Conservation (phyloP, 2,113 vertebrate species). For the Hyaena hyaena region DNA sequence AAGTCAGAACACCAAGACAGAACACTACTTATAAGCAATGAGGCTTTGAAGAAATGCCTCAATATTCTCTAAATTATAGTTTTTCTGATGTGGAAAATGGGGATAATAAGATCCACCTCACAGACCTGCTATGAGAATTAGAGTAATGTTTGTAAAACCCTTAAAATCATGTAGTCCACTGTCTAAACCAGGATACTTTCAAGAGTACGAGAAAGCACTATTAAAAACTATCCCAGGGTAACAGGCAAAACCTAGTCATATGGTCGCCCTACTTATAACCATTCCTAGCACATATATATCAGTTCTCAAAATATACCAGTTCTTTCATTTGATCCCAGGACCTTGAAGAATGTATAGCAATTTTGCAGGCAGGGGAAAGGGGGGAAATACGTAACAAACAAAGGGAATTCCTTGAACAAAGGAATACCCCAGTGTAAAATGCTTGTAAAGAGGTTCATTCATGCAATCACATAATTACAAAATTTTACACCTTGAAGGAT, state of each 20-base stretch:
- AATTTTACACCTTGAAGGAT: background rate
- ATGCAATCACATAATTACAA: constrained; percentile 9
- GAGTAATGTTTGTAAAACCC: background rate
- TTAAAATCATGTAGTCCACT: background rate
- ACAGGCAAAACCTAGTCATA: background rate
- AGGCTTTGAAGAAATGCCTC: background rate
- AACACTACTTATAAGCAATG: background rate
- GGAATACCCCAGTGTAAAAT: background rate
- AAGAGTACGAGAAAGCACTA: background rate
- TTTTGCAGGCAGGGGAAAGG: background rate
- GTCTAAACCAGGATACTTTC: background rate
- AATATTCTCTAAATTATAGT: background rate
- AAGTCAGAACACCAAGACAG: background rate
- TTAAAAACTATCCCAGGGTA: background rate
- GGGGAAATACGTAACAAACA: background rate
- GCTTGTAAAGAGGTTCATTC: background rate
- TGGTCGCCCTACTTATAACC: background rate
- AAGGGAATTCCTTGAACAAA: background rate
- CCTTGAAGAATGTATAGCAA: background rate
- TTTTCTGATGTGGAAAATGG: background rate
- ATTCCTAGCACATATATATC: background rate
- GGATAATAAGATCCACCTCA: background rate
- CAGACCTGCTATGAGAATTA: background rate
- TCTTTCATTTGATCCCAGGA: background rate
- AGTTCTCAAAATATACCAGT: background rate